Base-by-base conservation (phyloP, 2,888 invertebrate genomes). In the Yponomeuta malinellus region DNA sequence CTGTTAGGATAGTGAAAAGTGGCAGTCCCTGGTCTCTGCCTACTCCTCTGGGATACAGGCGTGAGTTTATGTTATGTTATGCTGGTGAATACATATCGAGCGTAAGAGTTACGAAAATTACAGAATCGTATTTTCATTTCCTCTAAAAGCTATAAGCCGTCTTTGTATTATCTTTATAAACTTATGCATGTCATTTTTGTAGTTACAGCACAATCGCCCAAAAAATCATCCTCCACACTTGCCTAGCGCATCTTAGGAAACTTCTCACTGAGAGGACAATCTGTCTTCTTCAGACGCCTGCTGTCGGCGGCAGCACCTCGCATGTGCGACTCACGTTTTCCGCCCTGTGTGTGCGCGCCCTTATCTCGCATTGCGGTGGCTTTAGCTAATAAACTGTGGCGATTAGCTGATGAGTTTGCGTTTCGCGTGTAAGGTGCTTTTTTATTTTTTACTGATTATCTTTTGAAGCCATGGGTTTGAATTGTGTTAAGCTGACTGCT, bases 261-360 rank as follows among this genome's bases (percentile, higher is more conserved):
- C 48, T 70, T 12, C 48, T 70, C 48, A 70, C 63, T 52, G 23
- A 72, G 23, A 73, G 75, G 79, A 84, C 85, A 78, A 89, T 89
- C 88, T 84, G 88, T 89, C 88, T 85, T 83, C 79, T 73, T 85
- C 87, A 84, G 83, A 72, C 74, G 76, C 15, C 29, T 15, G 59
- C 71, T 71, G 71, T 69, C 71, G 69, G 82, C 87, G 88, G 86
- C 89, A 84, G 72, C 79, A 77, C 78, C 86, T 87, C 85, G 83
- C 83, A 86, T 84, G 82, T 81, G 77, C 75, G 74, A 74, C 78
- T 79, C 87, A 87, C 86, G 85, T 85, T 83, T 81, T 68, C 69
- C 72, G 75, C 75, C 80, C 74, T 82, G 86, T 86, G 86, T 87
- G 83, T 79, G 77, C 74, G 71, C 75, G 74, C 76, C 78, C 74